Percentiles rank a stretch among this genome's conserved stretches.
These are phyloP conservation scores for Ardeotis arabs DNA, from an alignment of 2,113 vertebrate species.

Conservation along the genomic window DNA sequence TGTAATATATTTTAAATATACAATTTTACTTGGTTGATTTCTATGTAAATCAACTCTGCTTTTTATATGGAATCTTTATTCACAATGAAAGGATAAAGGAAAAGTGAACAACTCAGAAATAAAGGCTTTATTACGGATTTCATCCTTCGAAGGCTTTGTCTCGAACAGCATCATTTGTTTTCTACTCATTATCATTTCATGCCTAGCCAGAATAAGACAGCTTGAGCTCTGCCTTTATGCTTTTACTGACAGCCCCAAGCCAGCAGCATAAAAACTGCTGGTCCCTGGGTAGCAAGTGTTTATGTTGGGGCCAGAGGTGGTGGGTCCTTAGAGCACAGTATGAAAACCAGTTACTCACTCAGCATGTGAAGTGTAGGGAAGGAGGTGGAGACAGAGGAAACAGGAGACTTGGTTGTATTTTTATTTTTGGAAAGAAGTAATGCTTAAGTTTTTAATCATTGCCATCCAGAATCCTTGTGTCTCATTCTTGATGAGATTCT, in stretches of 20 bases:
- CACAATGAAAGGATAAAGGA: conserved; percentile 13
- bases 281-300: neutral
- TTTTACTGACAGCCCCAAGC: neutral
- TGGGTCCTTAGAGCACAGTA: neutral
- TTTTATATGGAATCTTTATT: conserved; percentile 2
- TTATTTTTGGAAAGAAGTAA: neutral
- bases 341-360: neutral
- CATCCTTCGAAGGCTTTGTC: neutral
- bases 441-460: neutral
- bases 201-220: neutral
- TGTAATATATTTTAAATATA: neutral
- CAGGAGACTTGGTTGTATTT: neutral
- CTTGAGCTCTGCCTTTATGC: neutral
- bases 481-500: neutral
- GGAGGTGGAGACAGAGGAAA: neutral
- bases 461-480: neutral
- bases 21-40: conserved; percentile 41
- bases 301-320: neutral
- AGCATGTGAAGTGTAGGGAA: neutral
- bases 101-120: conserved; percentile 1
- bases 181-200: neutral
- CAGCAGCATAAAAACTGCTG: neutral
- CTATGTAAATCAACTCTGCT: neutral
- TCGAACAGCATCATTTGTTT: neutral
- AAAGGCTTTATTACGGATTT: conserved; percentile 4